Conservation (phyloP, 2,113 vertebrate genomes). For the Octodon degus region DNA sequence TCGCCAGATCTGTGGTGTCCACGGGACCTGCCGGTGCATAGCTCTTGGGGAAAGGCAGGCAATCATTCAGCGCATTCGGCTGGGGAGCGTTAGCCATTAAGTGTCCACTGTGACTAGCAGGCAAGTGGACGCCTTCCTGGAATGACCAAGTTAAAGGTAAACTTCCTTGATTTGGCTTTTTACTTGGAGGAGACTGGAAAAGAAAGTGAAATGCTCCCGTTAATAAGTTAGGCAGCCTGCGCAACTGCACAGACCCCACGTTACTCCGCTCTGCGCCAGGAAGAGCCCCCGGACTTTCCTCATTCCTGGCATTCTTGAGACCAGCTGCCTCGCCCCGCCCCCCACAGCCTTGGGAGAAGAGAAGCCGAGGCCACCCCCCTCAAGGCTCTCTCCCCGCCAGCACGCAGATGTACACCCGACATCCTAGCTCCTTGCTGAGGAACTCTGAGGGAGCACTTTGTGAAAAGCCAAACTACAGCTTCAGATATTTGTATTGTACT, state of each 20-base stretch:
- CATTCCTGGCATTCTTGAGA: constrained; percentile 24
- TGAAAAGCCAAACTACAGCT: background rate
- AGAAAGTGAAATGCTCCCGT: constrained; percentile 54
- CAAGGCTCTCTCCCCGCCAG: background rate
- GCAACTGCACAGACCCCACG: background rate
- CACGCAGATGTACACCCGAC: background rate
- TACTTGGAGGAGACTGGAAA: constrained; percentile 84
- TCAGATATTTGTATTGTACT: background rate
- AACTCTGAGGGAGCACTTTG: background rate
- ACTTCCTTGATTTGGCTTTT: constrained; percentile 63
- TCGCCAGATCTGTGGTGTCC: background rate
- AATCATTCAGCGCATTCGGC: constrained; percentile 63
- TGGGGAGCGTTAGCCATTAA: constrained; percentile 68
- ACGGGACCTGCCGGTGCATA: constrained; percentile 26
- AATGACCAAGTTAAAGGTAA: constrained; percentile 80
- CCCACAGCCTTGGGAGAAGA: background rate
- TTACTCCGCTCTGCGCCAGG: background rate
- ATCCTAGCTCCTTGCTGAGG: background rate
- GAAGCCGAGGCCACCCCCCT: background rate
- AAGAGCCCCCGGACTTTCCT: background rate
- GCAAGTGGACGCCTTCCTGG: constrained; percentile 55
- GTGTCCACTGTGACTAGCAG: constrained; percentile 60
- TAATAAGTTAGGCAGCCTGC: constrained; percentile 65
- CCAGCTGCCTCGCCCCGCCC: background rate
- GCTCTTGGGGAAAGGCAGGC: constrained; percentile 76